Evolutionary conservation across 92 coral and sea anemone species (phyloP).

Genomic region (Scolanthus callimorphus): DNA sequence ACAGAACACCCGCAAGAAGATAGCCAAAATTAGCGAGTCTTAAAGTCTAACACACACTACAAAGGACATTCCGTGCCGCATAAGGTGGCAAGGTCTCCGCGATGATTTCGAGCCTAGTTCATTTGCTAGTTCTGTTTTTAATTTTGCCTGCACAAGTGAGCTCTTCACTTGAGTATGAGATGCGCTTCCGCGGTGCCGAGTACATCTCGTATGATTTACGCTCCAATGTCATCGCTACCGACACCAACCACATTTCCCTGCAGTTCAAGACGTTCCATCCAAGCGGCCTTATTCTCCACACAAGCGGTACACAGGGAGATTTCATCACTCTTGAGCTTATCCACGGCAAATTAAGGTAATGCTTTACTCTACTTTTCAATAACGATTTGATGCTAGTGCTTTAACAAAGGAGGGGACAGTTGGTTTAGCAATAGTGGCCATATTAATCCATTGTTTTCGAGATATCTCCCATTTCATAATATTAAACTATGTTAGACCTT

Average conservation of each 20-base stretch:
- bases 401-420: too few relatives aligned
- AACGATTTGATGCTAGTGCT: too few relatives aligned
- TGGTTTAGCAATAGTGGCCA: too few relatives aligned
- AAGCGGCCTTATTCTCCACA: constrained; percentile 71
- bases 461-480: too few relatives aligned
- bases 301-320: constrained; percentile 81
- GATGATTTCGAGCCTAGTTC: constrained; percentile 8
- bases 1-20: neutral
- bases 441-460: too few relatives aligned
- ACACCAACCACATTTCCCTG: constrained; percentile 49
- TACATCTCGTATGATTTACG: constrained; percentile 72
- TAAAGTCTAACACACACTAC: constrained; percentile 1
- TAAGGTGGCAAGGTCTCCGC: constrained; percentile 22
- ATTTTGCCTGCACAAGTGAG: constrained; percentile 7
- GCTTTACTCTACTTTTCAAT: too few relatives aligned
- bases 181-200: constrained; percentile 48
- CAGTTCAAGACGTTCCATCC: constrained; percentile 81
- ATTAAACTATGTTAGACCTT: too few relatives aligned
- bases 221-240: constrained; percentile 38
- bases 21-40: constrained; percentile 1
- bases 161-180: constrained; percentile 35
- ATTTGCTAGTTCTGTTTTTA: constrained; percentile 6
- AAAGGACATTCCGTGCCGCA: neutral
- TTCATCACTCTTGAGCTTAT: constrained; percentile 81
- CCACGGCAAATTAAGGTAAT: constrained; percentile 79